phyloP scores from a whole-genome alignment of 2,797 vertebrate genomes.

The Sandelia bainsii region DNA sequence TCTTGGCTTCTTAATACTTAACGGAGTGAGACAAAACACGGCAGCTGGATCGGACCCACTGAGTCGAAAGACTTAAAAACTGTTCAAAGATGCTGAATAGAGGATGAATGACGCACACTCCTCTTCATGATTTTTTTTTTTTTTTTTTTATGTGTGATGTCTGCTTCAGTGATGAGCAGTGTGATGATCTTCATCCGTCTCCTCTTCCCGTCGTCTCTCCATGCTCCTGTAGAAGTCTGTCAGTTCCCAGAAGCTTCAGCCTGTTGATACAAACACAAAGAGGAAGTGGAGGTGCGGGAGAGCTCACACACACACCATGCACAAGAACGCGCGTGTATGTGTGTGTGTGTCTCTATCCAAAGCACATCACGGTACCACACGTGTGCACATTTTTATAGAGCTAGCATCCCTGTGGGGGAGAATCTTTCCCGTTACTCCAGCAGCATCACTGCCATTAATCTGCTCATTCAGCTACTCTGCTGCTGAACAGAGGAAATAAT shows the following conservation, averaged over 20 bases:
- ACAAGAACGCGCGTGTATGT: conserved; percentile 8
- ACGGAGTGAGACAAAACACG: conserved; percentile 10
- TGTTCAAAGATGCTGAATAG: conserved; percentile 4
- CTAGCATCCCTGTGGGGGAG: neutral
- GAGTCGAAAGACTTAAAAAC: conserved; percentile 6
- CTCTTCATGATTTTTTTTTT: neutral
- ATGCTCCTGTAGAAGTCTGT: conserved; percentile 28
- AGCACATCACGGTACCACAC: conserved; percentile 12
- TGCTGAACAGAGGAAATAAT: neutral
- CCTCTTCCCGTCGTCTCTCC: conserved; percentile 14
- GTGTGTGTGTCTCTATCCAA: conserved; percentile 9
- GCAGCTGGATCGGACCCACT: conserved; percentile 8
- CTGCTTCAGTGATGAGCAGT: conserved; percentile 24
- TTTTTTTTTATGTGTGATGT: conserved; percentile 10
- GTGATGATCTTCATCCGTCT: conserved; percentile 26
- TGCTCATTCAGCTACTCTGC: conserved; percentile 2
- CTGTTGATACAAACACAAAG: conserved; percentile 74
- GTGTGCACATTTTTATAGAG: neutral
- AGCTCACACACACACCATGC: neutral
- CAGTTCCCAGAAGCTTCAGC: conserved; percentile 67
- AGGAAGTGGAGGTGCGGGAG: conserved; percentile 18
- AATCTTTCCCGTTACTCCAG: neutral
- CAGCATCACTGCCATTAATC: neutral
- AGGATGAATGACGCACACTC: conserved; percentile 11
- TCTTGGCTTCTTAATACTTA: neutral